Evolutionary conservation across 2,113 vertebrate genomes (phyloP), one percentile per base, ranked within the genome.

Genomic region (Raja brachyura): DNA sequence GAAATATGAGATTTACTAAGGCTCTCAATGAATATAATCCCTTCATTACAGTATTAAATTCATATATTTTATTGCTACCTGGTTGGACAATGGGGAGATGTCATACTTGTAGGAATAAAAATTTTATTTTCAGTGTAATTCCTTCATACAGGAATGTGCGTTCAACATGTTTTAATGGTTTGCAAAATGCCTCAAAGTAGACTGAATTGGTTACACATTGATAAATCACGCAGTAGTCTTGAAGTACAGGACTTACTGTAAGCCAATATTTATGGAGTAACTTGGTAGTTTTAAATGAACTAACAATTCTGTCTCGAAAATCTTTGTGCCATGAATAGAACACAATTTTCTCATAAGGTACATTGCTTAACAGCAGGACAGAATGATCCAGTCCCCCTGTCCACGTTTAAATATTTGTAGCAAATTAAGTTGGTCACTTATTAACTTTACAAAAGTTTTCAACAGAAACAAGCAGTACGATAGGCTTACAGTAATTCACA

Each of bases 171-270:
- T 14, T 48, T 70, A 90, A 68, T 70, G 4, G 66, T 90, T 63
- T 4, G 70, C 31, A 68, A 70, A 90, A 90, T 68, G 70, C 22
- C 68, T 73, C 66, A 14, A 4, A 39, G n/a, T 92, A 92, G 90
- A 92, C 90, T 73, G 90, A 73, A 74, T 54, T 74, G 68, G 63
- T 92, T 70, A 92, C 90, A 54, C 66, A 92, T 92, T 92, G 39
- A 48, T 68, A 90, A 73, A 48, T 92, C 22, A 48, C 28, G 11
- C n/a, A 25, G 33, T 70, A 70, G 31, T 54, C 39, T 70, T 25
- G 33, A 92, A 73, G 90, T 7, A 92, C 90, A 92, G 20, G 20
- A 92, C 31, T 92, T 54, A 54, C 56, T 48, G 66, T 48, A 39
- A 92, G 18, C 33, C 31, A 48, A 33, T 48, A 92, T 74, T 73